Conservation (phyloP, 2,113 vertebrate species). For the Nothoprocta pentlandii region DNA sequence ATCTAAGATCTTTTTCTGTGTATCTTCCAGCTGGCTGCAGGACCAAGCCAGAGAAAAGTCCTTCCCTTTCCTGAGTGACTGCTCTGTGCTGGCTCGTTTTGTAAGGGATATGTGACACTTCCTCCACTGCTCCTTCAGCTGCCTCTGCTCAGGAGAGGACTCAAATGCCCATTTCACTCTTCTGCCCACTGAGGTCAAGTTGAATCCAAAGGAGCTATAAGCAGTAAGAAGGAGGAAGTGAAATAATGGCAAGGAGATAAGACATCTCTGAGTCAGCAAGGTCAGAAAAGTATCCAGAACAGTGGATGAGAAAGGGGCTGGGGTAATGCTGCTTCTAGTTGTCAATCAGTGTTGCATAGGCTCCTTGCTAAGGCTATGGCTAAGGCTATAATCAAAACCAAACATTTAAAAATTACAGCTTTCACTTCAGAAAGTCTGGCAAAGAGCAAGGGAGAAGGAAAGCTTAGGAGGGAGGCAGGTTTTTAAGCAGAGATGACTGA, state of each 20-base stretch:
- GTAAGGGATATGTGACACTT: background rate
- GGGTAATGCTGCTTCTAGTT: background rate
- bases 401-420: background rate
- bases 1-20: background rate
- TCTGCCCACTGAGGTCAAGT: background rate
- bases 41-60: background rate
- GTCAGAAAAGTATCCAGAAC: conserved; percentile 20
- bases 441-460: background rate
- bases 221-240: conserved; percentile 9
- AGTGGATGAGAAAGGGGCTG: background rate
- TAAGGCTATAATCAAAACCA: background rate
- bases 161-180: background rate
- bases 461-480: background rate
- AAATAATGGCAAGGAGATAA: conserved; percentile 52
- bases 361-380: background rate
- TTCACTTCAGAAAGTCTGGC: background rate
- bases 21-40: background rate
- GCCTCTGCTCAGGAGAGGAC: background rate
- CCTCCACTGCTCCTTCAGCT: background rate
- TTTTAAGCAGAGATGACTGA: background rate
- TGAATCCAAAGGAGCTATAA: conserved; percentile 25
- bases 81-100: background rate
- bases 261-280: background rate
- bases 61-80: background rate
- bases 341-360: background rate